Percentiles rank a stretch among this genome's conserved stretches.
These are phyloP conservation scores for Anagyrus pseudococci DNA, from an alignment of 2,888 invertebrate genomes.

Conservation along the genomic window DNA sequence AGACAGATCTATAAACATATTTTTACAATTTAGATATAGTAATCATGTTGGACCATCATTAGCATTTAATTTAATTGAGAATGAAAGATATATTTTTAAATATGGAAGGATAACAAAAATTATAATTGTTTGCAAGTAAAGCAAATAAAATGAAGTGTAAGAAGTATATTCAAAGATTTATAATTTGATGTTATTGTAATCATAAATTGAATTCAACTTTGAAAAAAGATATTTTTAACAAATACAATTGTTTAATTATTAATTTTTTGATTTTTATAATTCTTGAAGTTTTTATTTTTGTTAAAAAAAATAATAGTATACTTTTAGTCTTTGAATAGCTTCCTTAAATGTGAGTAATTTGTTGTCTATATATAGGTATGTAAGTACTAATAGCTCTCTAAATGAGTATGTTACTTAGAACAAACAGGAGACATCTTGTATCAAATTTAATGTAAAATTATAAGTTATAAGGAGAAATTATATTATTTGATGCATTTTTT, in stretches of 20 bases:
- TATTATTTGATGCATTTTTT: too few relatives aligned
- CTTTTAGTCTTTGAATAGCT: too few relatives aligned
- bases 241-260: not conserved
- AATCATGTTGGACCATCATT: conserved; percentile 21
- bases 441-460: too few relatives aligned
- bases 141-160: conserved; percentile 5
- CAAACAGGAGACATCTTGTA: too few relatives aligned
- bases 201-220: conserved; percentile 1
- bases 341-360: too few relatives aligned
- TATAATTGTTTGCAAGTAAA: not conserved
- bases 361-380: too few relatives aligned
- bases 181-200: not conserved
- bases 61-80: conserved; percentile 28
- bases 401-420: too few relatives aligned
- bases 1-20: conserved; percentile 18
- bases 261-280: not conserved
- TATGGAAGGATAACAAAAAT: conserved; percentile 10
- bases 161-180: conserved; percentile 27
- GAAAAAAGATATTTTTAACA: too few relatives aligned
- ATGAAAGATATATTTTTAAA: conserved; percentile 30
- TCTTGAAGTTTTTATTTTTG: not conserved
- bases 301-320: not conserved
- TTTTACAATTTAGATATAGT: conserved; percentile 17
- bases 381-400: too few relatives aligned
- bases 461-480: too few relatives aligned